Evolutionary conservation across 2,888 invertebrate genomes (phyloP).

Genomic region (Tachina fera): DNA sequence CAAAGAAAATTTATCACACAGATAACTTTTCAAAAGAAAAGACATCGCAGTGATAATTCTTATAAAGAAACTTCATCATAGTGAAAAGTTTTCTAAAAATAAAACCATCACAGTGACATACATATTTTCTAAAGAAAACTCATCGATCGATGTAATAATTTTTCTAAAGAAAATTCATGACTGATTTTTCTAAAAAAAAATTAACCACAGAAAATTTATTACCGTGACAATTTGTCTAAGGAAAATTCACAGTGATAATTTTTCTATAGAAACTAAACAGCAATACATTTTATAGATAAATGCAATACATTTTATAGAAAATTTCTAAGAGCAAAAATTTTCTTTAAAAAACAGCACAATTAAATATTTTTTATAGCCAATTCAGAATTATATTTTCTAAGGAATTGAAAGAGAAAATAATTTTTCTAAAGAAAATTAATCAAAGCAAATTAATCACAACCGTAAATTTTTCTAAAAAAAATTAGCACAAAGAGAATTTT

Average conservation of each 20-base stretch:
- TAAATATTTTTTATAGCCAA: too few relatives aligned
- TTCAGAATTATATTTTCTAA: too few relatives aligned
- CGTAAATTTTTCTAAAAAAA: too few relatives aligned
- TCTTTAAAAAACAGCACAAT: too few relatives aligned
- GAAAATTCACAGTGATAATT: neutral
- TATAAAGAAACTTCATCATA: neutral
- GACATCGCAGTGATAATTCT: neutral
- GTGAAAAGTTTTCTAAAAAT: too few relatives aligned
- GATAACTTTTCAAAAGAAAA: neutral
- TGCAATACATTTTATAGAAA: too few relatives aligned
- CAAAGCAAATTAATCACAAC: too few relatives aligned
- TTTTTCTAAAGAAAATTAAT: neutral
- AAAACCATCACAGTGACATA: too few relatives aligned
- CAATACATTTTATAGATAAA: neutral
- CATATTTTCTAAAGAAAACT: too few relatives aligned
- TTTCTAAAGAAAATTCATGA: neutral
- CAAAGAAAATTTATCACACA: neutral
- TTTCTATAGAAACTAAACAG: neutral
- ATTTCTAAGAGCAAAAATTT: too few relatives aligned
- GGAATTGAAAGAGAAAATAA: too few relatives aligned
- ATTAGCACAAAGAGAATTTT: neutral
- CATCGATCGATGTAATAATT: too few relatives aligned
- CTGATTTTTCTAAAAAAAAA: neutral
- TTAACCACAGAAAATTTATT: neutral
- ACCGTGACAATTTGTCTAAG: neutral